Evolutionary conservation across 2,888 invertebrate species (phyloP), one percentile per base, ranked within the genome.

Genomic region (Drosophila birchii): DNA sequence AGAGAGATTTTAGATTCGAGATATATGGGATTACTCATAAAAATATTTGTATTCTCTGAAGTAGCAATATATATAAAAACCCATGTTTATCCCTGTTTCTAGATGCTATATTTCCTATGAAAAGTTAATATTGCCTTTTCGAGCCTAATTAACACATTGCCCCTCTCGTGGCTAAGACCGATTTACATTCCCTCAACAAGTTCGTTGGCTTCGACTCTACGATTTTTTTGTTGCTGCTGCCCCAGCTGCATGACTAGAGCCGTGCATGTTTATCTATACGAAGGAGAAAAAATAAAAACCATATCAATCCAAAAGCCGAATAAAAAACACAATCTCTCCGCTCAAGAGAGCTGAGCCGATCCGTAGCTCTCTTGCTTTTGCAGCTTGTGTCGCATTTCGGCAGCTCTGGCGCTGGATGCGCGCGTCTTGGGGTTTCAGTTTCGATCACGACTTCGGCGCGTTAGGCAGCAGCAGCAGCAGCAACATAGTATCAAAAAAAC

Each of bases 391-490:
- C 55, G 69, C 81, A 68, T 75, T 77, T 76, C 61, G 70, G 69
- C 68, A 77, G 79, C 79, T 81, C 76, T 81, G 73, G 73, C 43
- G 69, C 57, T 57, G 39, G 51, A 60, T 60, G 75, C 44, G 67
- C 70, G 66, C 63, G 47, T 61, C 34, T 76, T 56, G 74, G 72
- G 81, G 81, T 88, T 90, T 90, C 90, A 90, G 90, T 90, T 90
- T 90, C 90, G 83, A 85, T 90, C 89, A 88, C 60, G 78, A 72
- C 85, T 82, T 85, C 80, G 86, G 59, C 81, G 83, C 76, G 88
- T 76, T 62, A 70, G 79, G 86, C 80, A 85, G 81, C 81, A 78
- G 59, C 66, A 53, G 16, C 44, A n/a, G 23, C 43, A 43, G 47
- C 60, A 61, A 23, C 41, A 43, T 23, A 72, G 18, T 32, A 43